These are phyloP conservation scores for Drosophila suboccidentalis DNA, from an alignment of 2,888 invertebrate genomes.

Conservation along the genomic window DNA sequence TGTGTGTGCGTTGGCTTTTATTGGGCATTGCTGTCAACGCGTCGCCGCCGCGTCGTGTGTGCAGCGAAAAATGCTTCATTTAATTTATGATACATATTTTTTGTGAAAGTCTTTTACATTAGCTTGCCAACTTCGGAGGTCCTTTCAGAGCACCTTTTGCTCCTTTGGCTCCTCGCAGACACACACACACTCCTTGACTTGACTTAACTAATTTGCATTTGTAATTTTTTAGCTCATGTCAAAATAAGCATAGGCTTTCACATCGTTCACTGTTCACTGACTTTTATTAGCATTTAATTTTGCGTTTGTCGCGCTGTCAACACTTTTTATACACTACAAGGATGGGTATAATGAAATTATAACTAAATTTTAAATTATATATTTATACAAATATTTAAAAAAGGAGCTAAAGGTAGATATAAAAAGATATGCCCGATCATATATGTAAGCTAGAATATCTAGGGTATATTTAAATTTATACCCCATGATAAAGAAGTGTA, in stretches of 20 bases:
- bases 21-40: conserved; percentile 31
- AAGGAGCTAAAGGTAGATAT: background rate
- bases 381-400: background rate
- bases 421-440: background rate
- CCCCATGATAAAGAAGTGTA: background rate
- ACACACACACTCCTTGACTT: conserved; percentile 27
- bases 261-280: conserved; percentile 50
- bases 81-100: conserved; percentile 79
- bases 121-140: conserved; percentile 62
- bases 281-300: conserved; percentile 76
- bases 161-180: conserved; percentile 11
- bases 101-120: conserved; percentile 74
- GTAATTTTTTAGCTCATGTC: conserved; percentile 79
- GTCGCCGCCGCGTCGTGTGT: conserved; percentile 40
- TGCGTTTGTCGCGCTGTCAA: conserved; percentile 65
- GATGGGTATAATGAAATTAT: background rate
- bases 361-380: too few relatives aligned
- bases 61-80: conserved; percentile 74
- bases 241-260: conserved; percentile 72
- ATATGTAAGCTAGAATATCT: too few relatives aligned
- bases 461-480: too few relatives aligned
- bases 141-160: conserved; percentile 39
- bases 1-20: conserved; percentile 31
- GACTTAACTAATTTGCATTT: conserved; percentile 76
- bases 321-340: conserved; percentile 31